A percentile compares a stretch with the other conserved stretches of the same genome.
phyloP scores from a whole-genome alignment of 2,888 invertebrate genomes.

The Emmelina monodactyla region DNA sequence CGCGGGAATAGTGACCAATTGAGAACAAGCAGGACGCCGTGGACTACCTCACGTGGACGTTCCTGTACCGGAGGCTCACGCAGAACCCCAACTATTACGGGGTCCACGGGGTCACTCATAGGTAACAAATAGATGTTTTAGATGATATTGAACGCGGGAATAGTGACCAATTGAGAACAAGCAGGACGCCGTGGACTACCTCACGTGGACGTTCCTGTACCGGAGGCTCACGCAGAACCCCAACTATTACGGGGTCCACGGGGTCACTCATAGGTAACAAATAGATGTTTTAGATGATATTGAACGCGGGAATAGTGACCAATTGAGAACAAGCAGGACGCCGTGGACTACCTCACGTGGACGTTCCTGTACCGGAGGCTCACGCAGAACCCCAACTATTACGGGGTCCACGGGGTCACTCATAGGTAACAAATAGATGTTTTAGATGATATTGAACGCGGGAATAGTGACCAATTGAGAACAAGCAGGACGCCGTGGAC shows the following conservation, averaged over 20 bases:
- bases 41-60: constrained; percentile 99
- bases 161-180: constrained; percentile 99
- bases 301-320: constrained; percentile 99
- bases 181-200: constrained; percentile 98
- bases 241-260: constrained; percentile 98
- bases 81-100: constrained; percentile 99
- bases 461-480: constrained; percentile 99
- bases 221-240: constrained; percentile 97
- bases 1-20: constrained; percentile 99
- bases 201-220: constrained; percentile 99
- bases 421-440: no score
- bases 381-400: constrained; percentile 99
- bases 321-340: constrained; percentile 99
- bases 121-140: no score
- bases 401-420: constrained; percentile 95
- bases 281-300: no score
- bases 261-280: constrained; percentile 86
- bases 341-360: constrained; percentile 99
- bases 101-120: constrained; percentile 93
- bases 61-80: constrained; percentile 94
- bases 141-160: constrained; percentile 99
- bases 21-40: constrained; percentile 99
- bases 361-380: constrained; percentile 96
- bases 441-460: no score
- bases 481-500: constrained; percentile 99